Evolutionary conservation across 2,888 invertebrate species (phyloP), one percentile per base, ranked within the genome.

Genomic region (Microdon myrmicae): DNA sequence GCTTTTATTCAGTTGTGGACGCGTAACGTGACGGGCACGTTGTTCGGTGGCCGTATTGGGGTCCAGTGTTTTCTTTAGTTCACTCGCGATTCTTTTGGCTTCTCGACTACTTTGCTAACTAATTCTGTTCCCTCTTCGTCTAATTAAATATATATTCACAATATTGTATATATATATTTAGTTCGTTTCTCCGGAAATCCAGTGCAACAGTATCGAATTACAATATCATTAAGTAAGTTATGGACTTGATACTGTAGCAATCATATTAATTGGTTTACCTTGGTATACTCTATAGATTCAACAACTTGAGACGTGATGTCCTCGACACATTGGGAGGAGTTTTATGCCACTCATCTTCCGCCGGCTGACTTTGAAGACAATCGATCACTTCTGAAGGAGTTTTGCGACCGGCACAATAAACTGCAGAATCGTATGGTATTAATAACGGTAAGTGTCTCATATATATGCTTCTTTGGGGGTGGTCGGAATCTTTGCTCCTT

Each of bases 331-430:
- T 92, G 92, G 92, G 90, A 92, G 81, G 89, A 91, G 73, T 93
- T 93, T 81, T 93, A 90, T 75, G 86, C 88, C 4, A 85, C 86
- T 56, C 90, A 90, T 79, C 82, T 90, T 67, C 87, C 89, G 16
- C 93, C 94, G 9, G 83, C 84, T 4, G 88, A 91, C 81, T 90
- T 90, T 72, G 87, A 88, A 73, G 87, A 89, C 74, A 89, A 86
- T 76, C 84, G 90, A 69, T 83, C 83, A 5, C 75, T 88, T 68
- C 80, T 93, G 25, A 87, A 87, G 74, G 87, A 89, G 76, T 93
- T 93, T 81, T 87, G 87, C 71, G 85, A 86, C 41, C 81, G 86
- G 38, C 90, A 91, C 72, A 83, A 85, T 70, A 83, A 86, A 73
- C 81, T 85, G 28, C 85, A 87, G 48, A 86, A 85, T 74, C 86